Conservation (phyloP, 2,888 invertebrate species). For the Dasypolia templi region DNA sequence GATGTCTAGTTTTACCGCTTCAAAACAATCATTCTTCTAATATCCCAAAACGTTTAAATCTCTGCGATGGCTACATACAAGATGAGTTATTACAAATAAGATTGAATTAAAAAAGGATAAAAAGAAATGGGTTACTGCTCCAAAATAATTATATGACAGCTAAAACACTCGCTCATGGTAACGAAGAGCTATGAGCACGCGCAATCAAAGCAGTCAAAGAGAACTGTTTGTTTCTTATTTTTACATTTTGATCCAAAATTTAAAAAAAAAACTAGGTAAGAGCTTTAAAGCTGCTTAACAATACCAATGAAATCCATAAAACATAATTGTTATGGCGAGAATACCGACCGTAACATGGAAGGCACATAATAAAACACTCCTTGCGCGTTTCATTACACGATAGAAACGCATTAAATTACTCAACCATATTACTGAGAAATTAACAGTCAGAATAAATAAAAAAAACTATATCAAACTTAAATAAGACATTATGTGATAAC, state of each 20-base stretch:
- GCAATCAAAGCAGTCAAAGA: conserved; percentile 28
- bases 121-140: conserved; percentile 16
- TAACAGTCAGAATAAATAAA: neutral
- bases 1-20: conserved; percentile 13
- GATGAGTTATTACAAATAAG: conserved; percentile 24
- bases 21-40: conserved; percentile 7
- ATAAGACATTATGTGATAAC: too few relatives aligned
- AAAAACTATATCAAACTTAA: neutral
- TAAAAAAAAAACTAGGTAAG: neutral
- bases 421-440: neutral
- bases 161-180: conserved; percentile 14
- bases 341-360: conserved; percentile 1
- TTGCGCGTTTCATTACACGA: conserved; percentile 5
- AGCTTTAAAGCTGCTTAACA: conserved; percentile 9
- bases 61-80: conserved; percentile 18
- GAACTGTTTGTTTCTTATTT: conserved; percentile 4
- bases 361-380: conserved; percentile 15
- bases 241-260: conserved; percentile 3
- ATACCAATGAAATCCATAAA: conserved; percentile 24
- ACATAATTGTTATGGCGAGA: conserved; percentile 18
- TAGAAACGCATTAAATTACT: neutral
- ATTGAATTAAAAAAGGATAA: neutral
- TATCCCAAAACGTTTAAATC: conserved; percentile 18
- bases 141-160: conserved; percentile 36
- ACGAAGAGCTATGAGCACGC: conserved; percentile 14